Evolutionary conservation across 2,113 vertebrate species (phyloP), one percentile per base, ranked within the genome.

Genomic region (Nicator chloris): DNA sequence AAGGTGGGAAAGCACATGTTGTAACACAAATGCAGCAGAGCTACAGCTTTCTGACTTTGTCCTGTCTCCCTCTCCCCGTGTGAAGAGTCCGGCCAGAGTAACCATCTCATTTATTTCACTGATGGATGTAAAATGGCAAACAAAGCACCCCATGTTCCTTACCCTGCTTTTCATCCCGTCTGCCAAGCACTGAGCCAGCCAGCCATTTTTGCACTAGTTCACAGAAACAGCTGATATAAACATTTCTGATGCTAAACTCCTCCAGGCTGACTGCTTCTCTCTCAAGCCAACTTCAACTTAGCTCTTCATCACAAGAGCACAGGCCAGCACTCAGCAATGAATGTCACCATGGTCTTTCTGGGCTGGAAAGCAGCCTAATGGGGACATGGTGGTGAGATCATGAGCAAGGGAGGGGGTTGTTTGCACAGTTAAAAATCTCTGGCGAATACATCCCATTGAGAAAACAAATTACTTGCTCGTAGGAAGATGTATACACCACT

Each of bases 361-460:
- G 59, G 50, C 75, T 95, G 93, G 85, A 95, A n/a, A 68, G 49
- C 49, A 92, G 94, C 88, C 96, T 95, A 92, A 96, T 92, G 76
- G 90, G 95, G 81, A 86, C 82, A 83, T 0, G 42, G 40, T 1
- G 4, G 14, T 83, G 96, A 96, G 92, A 45, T 90, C 92, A 92
- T 45, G 60, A 92, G 49, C 27, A 49, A 64, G 77, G 77, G 77
- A 94, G 39, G 79, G 37, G 51, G n/a, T 39, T 95, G 85, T 93
- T 95, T 96, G 90, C 92, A 93, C 93, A 93, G 68, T 86, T 56
- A 64, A 90, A 95, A 92, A 88, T 90, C 85, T 84, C 92, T 96
- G 85, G 85, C 88, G 94, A 93, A 78, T 75, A 75, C 18, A 75
- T 45, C 28, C 64, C 63, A 75, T 21, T 10, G 26, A 70, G 71